These are phyloP conservation scores for Anolis sagrei DNA, from an alignment of 2,113 vertebrate genomes.

Conservation along the genomic window DNA sequence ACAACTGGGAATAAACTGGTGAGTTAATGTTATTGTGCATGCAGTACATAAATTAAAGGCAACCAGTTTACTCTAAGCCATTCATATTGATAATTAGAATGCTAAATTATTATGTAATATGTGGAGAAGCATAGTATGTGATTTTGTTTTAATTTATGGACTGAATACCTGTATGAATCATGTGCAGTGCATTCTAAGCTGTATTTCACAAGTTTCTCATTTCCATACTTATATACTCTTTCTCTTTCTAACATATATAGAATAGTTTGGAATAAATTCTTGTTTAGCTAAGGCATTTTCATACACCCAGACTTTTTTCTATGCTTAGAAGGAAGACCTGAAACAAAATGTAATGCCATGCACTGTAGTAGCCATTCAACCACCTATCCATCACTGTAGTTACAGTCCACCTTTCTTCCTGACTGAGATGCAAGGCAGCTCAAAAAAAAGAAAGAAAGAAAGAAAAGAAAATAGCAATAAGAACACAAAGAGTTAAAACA, in stretches of 20 bases:
- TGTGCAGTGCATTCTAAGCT: slow-evolving; percentile 26
- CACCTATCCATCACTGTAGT: neutral
- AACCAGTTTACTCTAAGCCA: slow-evolving; percentile 71
- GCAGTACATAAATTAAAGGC: slow-evolving; percentile 69
- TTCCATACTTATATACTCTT: slow-evolving; percentile 24
- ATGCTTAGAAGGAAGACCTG: neutral
- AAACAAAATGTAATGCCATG: neutral
- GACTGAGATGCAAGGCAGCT: no score
- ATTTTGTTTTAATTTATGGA: slow-evolving; percentile 62
- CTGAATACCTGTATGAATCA: slow-evolving; percentile 26
- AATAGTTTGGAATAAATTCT: neutral
- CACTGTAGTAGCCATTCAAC: neutral
- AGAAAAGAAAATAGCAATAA: no score
- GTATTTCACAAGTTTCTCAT: slow-evolving; percentile 52
- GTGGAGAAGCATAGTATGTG: slow-evolving; percentile 30
- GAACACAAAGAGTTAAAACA: no score
- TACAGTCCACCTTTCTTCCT: no score
- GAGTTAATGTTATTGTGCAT: slow-evolving; percentile 66
- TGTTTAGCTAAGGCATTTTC: neutral
- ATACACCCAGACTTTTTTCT: neutral
- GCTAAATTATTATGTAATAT: slow-evolving; percentile 63
- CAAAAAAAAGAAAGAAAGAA: no score
- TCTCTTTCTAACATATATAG: neutral
- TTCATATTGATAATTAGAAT: slow-evolving; percentile 73
- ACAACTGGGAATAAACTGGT: slow-evolving; percentile 70